These are phyloP conservation scores for Nanger granti DNA, from an alignment of 2,113 vertebrate species.

Conservation along the genomic window DNA sequence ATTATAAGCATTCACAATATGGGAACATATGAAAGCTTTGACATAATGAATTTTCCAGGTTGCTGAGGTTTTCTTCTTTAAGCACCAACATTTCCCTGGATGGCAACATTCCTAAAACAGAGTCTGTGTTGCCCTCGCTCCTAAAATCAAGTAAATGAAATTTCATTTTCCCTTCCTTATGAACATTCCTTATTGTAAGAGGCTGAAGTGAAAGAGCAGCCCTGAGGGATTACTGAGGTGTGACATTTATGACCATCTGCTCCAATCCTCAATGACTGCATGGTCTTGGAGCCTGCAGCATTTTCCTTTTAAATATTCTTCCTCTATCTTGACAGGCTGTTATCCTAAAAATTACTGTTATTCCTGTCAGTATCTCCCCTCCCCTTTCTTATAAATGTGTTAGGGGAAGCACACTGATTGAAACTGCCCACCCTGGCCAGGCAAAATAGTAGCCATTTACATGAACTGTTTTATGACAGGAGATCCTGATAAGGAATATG, in stretches of 20 bases:
- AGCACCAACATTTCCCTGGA: background rate
- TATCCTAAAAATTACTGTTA: background rate
- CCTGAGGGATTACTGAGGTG: background rate
- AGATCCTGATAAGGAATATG: too few relatives aligned
- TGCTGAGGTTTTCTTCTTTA: background rate
- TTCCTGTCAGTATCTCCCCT: background rate
- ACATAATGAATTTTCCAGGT: background rate
- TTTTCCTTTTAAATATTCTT: background rate
- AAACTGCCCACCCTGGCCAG: too few relatives aligned
- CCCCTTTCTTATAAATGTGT: background rate
- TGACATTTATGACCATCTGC: background rate
- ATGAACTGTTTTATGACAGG: too few relatives aligned
- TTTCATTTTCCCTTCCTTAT: background rate
- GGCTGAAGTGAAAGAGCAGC: background rate
- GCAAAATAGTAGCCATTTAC: too few relatives aligned
- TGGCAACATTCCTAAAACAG: background rate
- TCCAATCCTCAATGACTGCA: background rate
- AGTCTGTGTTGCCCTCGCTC: background rate
- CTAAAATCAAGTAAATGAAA: background rate
- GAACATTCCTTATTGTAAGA: background rate
- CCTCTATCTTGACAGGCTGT: background rate
- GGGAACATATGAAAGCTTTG: background rate
- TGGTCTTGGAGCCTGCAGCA: background rate
- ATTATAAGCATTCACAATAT: background rate
- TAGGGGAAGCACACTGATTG: too few relatives aligned